Percentiles rank a stretch among this genome's conserved stretches.
Conservation (phyloP, 2,797 vertebrate genomes). For the Cephalopachus bancanus region DNA sequence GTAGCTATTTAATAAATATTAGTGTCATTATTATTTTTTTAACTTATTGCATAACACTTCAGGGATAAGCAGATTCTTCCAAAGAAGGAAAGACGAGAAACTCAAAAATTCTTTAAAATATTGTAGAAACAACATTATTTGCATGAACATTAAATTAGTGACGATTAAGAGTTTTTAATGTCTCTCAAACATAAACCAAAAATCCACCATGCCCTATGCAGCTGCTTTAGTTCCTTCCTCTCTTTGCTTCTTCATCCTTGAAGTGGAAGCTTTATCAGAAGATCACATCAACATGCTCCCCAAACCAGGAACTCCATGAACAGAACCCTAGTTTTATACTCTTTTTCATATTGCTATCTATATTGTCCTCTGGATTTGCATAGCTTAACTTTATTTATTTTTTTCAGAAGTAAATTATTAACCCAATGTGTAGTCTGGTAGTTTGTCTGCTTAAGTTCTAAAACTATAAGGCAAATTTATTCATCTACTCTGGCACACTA, state of each 20-base stretch:
- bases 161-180: background rate
- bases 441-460: conserved; percentile 30
- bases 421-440: background rate
- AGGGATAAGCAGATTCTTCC: background rate
- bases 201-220: background rate
- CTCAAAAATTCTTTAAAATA: background rate
- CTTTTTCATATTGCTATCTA: background rate
- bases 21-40: background rate
- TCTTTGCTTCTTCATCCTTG: background rate
- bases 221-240: background rate
- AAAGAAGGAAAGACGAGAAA: background rate
- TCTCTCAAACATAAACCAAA: background rate
- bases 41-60: background rate
- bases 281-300: background rate
- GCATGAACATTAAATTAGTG: background rate
- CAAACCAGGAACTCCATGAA: background rate
- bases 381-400: conserved; percentile 30
- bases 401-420: conserved; percentile 20
- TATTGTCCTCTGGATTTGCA: background rate
- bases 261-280: background rate
- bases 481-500: background rate
- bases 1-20: background rate
- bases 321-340: background rate
- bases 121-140: background rate
- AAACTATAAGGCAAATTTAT: conserved; percentile 15